Base-by-base conservation (phyloP, 2,797 vertebrate genomes). In the Poecilia velifera region DNA sequence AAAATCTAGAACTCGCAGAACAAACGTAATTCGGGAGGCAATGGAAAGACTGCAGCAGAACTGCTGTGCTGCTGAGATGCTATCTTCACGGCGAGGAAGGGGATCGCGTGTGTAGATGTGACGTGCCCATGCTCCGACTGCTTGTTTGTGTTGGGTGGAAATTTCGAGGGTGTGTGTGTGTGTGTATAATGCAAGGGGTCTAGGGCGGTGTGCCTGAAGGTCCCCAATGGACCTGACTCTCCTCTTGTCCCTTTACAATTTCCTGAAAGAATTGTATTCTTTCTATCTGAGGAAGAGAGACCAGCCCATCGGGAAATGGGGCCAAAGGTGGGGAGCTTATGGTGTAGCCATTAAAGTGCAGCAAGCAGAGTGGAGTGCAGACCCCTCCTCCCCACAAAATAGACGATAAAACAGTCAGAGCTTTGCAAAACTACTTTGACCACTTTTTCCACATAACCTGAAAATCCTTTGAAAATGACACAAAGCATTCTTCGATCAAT, bases 271-370 rank as follows among this genome's bases (percentile, higher is more conserved):
- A 96, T 96, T 96, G 95, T 95, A 92, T 91, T 92, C 92, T 92
- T 96, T 96, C 94, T 96, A 96, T 96, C 94, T 95, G 90, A 96
- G 96, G 96, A 96, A 96, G 91, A 94, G 93, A 92, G 95, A 91
- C 94, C 93, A 93, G 90, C 96, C 96, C 95, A 93, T 78, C 86
- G 92, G 93, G 94, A 95, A 96, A 94, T 79, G 84, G 82, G 89
- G 91, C 91, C 91, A 88, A 91, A 88, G 86, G 86, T 90, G 86
- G 92, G 84, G 91, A 53, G 93, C 86, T 55, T 77, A 76, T 82
- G 77, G 88, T 81, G 91, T 45, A 71, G 81, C 85, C 82, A 76
- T 80, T 85, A 73, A 87, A 90, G 84, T 80, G 76, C 76, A 89
- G 73, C 43, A 59, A 79, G 88, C 80, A 76, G 77, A 87, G 81